Conservation (phyloP, 2,888 invertebrate species). For the Polyommatus iphigenia region DNA sequence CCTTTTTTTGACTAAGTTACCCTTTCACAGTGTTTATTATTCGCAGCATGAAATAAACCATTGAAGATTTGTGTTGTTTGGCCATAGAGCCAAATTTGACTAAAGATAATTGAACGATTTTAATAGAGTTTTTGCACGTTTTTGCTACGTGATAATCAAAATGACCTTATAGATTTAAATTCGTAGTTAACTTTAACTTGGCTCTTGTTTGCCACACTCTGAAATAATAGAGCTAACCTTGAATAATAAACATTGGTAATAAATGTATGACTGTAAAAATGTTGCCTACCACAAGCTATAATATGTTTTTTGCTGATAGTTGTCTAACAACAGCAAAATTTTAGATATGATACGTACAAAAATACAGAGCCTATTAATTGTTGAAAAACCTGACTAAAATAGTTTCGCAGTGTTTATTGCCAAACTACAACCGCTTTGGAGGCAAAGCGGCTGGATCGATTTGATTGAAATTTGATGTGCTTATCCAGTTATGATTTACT, state of each 20-base stretch:
- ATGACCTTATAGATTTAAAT: background rate
- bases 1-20: no score
- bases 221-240: constrained; percentile 11
- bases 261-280: background rate
- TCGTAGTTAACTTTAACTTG: background rate
- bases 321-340: background rate
- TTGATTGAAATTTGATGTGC: background rate
- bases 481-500: no score
- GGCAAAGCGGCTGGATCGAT: background rate
- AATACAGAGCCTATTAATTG: background rate
- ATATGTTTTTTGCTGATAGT: background rate
- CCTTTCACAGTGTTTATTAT: no score
- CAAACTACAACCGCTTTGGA: background rate
- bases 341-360: no score
- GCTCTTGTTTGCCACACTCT: background rate
- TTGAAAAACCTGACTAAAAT: background rate
- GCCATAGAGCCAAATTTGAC: no score
- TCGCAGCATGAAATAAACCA: no score
- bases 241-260: background rate
- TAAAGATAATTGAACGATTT: no score
- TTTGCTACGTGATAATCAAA: background rate
- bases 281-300: background rate
- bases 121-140: background rate
- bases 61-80: no score
- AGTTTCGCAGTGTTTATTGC: background rate